A percentile compares a stretch with the other conserved stretches of the same genome.
phyloP scores from a whole-genome alignment of 2,113 vertebrate genomes.

The Rhabdornis inornatus region DNA sequence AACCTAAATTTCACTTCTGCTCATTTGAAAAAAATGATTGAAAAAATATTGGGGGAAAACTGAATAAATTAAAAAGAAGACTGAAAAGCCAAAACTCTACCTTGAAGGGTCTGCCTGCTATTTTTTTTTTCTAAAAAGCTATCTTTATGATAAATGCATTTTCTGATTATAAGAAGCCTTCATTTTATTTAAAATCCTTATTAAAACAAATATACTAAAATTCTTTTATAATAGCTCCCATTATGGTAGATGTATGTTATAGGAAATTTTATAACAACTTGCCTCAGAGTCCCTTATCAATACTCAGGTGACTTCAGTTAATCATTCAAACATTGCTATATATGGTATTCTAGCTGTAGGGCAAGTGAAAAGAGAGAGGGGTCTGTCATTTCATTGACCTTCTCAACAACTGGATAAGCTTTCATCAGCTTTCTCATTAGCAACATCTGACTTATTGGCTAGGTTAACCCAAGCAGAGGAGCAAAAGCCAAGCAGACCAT shows the following conservation, averaged over 20 bases:
- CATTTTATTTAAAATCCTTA: not conserved
- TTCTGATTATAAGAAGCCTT: not conserved
- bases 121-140: not conserved
- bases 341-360: not conserved
- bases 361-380: not conserved
- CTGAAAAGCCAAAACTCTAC: not conserved
- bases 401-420: slow-evolving; percentile 18
- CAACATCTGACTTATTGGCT: slow-evolving; percentile 40
- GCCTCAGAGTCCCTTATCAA: not conserved
- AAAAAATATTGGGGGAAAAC: not conserved
- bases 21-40: not conserved
- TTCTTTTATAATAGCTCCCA: not conserved
- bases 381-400: not conserved
- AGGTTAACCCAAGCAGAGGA: slow-evolving; percentile 40
- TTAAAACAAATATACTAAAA: not conserved
- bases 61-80: not conserved
- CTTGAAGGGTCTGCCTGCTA: not conserved
- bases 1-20: not conserved
- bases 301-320: not conserved
- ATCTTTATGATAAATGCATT: not conserved
- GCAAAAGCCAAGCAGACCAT: slow-evolving; percentile 33
- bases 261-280: not conserved
- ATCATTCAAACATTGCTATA: not conserved
- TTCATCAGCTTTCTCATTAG: slow-evolving; percentile 52
- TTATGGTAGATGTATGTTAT: not conserved